phyloP scores from a whole-genome alignment of 2,888 invertebrate genomes.

The Boloria selene region DNA sequence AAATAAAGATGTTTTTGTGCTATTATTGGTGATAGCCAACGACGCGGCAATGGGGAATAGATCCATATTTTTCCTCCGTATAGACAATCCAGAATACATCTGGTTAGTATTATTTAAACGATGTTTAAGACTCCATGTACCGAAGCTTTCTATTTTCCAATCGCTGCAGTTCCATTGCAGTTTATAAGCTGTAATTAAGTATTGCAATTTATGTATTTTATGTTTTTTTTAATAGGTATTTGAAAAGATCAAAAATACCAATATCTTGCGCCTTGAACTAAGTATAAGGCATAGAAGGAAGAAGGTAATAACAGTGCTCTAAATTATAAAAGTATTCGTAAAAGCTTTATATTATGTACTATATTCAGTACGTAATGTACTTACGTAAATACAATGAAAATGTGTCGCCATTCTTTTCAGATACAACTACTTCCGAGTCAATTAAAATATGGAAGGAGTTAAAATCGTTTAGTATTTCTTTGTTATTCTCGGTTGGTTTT shows the following conservation, averaged over 20 bases:
- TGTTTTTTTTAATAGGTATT: neutral
- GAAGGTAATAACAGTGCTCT: too few species aligned
- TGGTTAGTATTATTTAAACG: slow-evolving; percentile 50
- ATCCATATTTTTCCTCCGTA: slow-evolving; percentile 57
- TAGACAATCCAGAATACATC: slow-evolving; percentile 42
- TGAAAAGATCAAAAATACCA: too few species aligned
- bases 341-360: too few species aligned
- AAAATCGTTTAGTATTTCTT: slow-evolving; percentile 42
- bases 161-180: slow-evolving; percentile 43
- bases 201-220: neutral
- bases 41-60: slow-evolving; percentile 42
- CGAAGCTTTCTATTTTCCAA: slow-evolving; percentile 55
- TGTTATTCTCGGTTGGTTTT: slow-evolving; percentile 33
- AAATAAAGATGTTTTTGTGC: slow-evolving; percentile 48
- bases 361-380: neutral
- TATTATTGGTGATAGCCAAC: slow-evolving; percentile 47
- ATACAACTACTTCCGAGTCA: slow-evolving; percentile 55
- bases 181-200: slow-evolving; percentile 57
- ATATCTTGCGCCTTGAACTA: too few species aligned
- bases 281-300: too few species aligned
- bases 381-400: slow-evolving; percentile 1
- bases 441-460: slow-evolving; percentile 47
- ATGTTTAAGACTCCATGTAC: slow-evolving; percentile 50
- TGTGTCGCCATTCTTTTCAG: neutral
- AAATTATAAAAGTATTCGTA: too few species aligned